Percentiles rank a stretch among this genome's conserved stretches.
phyloP scores from a whole-genome alignment of 2,797 vertebrate species.

The Anguilla obscura region DNA sequence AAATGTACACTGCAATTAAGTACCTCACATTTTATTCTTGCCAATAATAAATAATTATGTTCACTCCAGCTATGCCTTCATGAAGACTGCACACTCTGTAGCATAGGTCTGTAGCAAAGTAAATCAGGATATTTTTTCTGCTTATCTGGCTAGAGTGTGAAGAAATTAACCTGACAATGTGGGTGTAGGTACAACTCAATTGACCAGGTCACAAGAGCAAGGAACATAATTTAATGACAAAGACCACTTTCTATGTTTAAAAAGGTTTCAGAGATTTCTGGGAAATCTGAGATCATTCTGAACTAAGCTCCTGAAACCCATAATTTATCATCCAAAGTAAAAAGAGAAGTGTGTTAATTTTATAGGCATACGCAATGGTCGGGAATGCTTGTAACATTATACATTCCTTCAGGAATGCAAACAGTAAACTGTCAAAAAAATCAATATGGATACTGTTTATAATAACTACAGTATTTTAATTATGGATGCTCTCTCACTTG shows the following conservation, averaged over 20 bases:
- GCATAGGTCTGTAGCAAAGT: neutral
- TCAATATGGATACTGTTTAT: neutral
- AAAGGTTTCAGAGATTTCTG: neutral
- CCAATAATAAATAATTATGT: neutral
- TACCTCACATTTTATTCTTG: neutral
- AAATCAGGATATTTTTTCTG: neutral
- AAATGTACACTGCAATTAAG: neutral
- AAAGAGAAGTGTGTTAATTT: neutral
- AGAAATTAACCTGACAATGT: conserved; percentile 9
- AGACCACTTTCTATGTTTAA: neutral
- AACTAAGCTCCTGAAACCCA: neutral
- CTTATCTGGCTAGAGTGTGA: neutral
- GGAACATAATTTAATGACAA: neutral
- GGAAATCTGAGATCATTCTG: conserved; percentile 7
- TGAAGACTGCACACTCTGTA: neutral
- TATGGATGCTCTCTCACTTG: neutral
- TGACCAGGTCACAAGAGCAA: neutral
- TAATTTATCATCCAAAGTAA: neutral
- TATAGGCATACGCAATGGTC: no score
- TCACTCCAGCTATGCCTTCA: neutral
- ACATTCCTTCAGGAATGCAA: neutral
- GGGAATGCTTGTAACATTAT: no score
- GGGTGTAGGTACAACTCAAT: neutral
- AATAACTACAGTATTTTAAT: neutral
- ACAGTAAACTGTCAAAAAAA: neutral